Conservation (phyloP, 2,797 vertebrate species). For the Squalus acanthias region DNA sequence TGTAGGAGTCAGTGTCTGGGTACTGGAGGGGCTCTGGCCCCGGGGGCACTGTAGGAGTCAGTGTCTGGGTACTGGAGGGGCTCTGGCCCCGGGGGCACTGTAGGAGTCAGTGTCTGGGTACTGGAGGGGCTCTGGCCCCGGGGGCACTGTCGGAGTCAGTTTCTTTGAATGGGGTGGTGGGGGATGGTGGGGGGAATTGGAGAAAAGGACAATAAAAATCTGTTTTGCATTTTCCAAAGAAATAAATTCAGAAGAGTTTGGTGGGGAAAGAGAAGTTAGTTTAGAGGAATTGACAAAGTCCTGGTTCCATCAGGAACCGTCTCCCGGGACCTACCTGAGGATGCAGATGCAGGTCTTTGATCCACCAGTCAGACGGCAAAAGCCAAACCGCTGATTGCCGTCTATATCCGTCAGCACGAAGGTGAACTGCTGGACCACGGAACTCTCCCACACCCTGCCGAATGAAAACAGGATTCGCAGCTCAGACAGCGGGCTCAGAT, state of each 20-base stretch:
- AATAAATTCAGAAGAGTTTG: neutral
- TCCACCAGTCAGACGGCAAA: constrained; percentile 72
- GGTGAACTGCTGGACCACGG: constrained; percentile 76
- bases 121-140: neutral
- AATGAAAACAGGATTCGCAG: neutral
- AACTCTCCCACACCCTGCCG: constrained; percentile 57
- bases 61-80: too few relatives aligned
- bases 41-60: too few relatives aligned
- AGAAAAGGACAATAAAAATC: neutral
- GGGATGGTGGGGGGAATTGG: neutral
- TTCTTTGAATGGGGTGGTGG: too few relatives aligned
- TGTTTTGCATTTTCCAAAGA: neutral
- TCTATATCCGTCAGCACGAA: constrained; percentile 78
- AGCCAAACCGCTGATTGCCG: constrained; percentile 78
- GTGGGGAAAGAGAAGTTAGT: neutral
- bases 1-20: too few relatives aligned
- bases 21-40: too few relatives aligned
- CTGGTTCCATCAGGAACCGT: neutral
- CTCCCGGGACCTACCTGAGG: constrained; percentile 62
- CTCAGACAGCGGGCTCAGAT: neutral
- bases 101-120: too few relatives aligned
- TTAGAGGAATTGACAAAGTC: neutral
- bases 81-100: too few relatives aligned
- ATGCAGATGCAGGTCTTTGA: constrained; percentile 74
- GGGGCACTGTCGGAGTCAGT: neutral